A percentile compares a stretch with the other conserved stretches of the same genome.
Conservation (phyloP, 2,888 invertebrate species). For the Phengaris arion region DNA sequence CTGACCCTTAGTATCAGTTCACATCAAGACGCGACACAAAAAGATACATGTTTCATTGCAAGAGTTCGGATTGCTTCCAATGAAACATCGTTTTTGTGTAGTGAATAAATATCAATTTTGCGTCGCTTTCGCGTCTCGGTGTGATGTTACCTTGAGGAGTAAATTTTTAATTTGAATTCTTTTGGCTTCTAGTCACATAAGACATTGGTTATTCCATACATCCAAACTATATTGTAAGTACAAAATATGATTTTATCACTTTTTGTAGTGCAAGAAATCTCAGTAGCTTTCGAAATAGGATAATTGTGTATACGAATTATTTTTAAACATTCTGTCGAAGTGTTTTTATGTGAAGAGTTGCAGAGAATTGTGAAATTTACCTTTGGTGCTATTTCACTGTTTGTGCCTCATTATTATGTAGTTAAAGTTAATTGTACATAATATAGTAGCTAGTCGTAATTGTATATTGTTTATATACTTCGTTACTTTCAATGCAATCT, state of each 20-base stretch:
- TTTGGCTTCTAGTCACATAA: not conserved
- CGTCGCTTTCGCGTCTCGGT: no score
- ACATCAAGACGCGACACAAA: no score
- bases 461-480: constrained; percentile 7
- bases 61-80: no score
- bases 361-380: constrained; percentile 44
- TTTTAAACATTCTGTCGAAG: not conserved
- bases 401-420: constrained; percentile 63
- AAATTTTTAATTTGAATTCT: no score
- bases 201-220: not conserved
- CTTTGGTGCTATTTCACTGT: constrained; percentile 73
- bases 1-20: no score
- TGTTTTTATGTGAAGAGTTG: not conserved
- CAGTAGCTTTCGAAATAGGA: not conserved
- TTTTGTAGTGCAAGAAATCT: constrained; percentile 2
- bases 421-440: constrained; percentile 27
- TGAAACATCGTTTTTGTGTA: no score
- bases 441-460: constrained; percentile 25
- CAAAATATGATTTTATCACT: not conserved
- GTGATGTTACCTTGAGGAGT: no score
- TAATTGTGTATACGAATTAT: not conserved
- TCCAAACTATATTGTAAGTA: not conserved
- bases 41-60: no score
- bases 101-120: no score
- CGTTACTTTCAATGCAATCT: no score